Percentiles rank a stretch among this genome's conserved stretches.
These are phyloP conservation scores for Epinephelus cyanopodus DNA, from an alignment of 2,113 vertebrate species.

Conservation along the genomic window DNA sequence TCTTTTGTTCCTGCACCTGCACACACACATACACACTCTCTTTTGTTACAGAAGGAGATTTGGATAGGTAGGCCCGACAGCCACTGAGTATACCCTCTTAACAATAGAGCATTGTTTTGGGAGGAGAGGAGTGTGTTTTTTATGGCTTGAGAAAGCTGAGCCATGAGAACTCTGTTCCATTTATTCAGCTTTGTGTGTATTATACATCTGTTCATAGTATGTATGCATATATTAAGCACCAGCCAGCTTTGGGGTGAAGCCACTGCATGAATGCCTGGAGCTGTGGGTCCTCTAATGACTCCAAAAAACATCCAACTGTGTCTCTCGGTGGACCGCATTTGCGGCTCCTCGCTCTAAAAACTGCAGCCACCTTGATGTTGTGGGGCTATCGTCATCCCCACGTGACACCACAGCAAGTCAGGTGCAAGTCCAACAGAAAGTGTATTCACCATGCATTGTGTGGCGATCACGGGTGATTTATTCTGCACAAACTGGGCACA, in stretches of 20 bases:
- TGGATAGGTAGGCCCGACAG: conserved; percentile 54
- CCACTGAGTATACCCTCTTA: conserved; percentile 43
- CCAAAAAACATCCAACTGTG: conserved; percentile 37
- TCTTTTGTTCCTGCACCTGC: conserved; percentile 75
- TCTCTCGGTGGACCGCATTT: conserved; percentile 28
- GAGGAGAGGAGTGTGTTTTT: conserved; percentile 30
- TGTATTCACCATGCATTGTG: conserved; percentile 56
- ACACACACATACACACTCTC: conserved; percentile 20
- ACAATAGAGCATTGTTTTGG: conserved; percentile 78
- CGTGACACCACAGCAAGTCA: conserved; percentile 40
- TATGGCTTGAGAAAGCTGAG: conserved; percentile 46
- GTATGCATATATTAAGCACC: conserved; percentile 36
- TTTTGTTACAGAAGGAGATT: conserved; percentile 65
- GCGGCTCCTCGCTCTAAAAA: conserved; percentile 50
- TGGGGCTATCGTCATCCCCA: conserved; percentile 30
- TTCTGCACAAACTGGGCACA: conserved; percentile 33
- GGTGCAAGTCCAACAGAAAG: conserved; percentile 40
- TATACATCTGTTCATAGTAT: conserved; percentile 31
- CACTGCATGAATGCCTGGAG: conserved; percentile 14
- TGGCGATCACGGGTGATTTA: conserved; percentile 62
- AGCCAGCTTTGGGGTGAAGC: conserved; percentile 22
- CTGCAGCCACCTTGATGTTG: conserved; percentile 55
- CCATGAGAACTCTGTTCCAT: conserved; percentile 42
- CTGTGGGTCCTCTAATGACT: conserved; percentile 45
- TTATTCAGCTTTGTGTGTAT: conserved; percentile 43